Base-by-base conservation (phyloP, 1,140 invertebrate species). In the Venturia canescens region DNA sequence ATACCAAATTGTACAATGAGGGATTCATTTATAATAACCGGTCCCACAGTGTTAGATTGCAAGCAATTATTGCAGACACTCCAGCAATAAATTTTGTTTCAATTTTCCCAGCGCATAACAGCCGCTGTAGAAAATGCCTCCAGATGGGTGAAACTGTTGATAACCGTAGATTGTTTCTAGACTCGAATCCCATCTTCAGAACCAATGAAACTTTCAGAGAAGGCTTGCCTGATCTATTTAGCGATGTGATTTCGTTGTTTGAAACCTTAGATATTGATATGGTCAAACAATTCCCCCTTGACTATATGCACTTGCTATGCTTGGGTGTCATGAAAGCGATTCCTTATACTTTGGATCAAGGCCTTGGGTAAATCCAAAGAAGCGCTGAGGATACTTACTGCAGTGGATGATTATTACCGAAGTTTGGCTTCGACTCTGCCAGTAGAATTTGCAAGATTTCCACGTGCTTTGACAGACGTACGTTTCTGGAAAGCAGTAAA, bases 251-350 rank as follows among this genome's bases (percentile, higher is more conserved):
- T 11, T 82, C 80, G 16, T 78, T 80, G 38, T 79, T 84, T 29
- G 48, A 60, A 69, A 38, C 44, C 15, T 38, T 86, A 15, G 48
- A 67, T 79, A 71, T 86, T n/a, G 80, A 79, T 50, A 76, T 85
- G 67, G 66, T 86, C 15, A 71, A 78, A 29, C 80, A 84, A 75
- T 83, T 86, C 78, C 81, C 83, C 18, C 31, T 85, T 15, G 86
- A 87, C 75, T 87, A 86, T 67, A 75, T 75, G 72, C 72, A 75
- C 15, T n/a, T 75, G 9, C 21, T 75, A 15, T 87, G 85, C 53
- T 81, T 87, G n/a, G 86, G 85, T 2, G 83, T 86, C 3, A 86
- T 83, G 67, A 82, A 77, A 84, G 86, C 80, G 23, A 69, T 87
- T 18, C 44, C n/a, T 84, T 31, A 31, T 57, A 29, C 74, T 82